Percentiles rank a stretch among this genome's conserved stretches.
These are phyloP conservation scores for Melanostoma mellinum DNA, from an alignment of 2,888 invertebrate species.

Conservation along the genomic window DNA sequence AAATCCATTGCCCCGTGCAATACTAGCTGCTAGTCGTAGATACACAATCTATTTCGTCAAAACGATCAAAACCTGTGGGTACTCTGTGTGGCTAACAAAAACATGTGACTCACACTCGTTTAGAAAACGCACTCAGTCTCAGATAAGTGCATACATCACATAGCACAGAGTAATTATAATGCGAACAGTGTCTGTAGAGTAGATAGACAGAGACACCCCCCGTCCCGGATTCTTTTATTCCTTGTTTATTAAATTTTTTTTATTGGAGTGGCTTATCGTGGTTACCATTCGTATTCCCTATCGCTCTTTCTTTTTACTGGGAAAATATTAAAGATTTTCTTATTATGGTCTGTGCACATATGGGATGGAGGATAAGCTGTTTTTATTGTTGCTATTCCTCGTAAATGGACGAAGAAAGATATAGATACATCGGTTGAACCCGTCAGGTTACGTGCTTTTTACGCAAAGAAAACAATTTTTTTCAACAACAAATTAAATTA, in stretches of 20 bases:
- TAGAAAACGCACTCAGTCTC: constrained; percentile 36
- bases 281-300: constrained; percentile 42
- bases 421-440: constrained; percentile 41
- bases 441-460: constrained; percentile 62
- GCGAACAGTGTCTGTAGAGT: constrained; percentile 21
- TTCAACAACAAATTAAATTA: constrained; percentile 59
- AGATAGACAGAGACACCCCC: neutral
- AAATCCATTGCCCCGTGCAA: constrained; percentile 61
- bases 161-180: constrained; percentile 48
- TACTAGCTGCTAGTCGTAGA: constrained; percentile 40
- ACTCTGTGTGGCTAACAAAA: constrained; percentile 1
- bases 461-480: constrained; percentile 30
- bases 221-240: constrained; percentile 6
- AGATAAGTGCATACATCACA: constrained; percentile 19
- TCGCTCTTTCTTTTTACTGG: constrained; percentile 30
- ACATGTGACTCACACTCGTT: constrained; percentile 57
- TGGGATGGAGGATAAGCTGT: constrained; percentile 45
- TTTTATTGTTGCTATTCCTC: constrained; percentile 54
- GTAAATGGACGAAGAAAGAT: constrained; percentile 53
- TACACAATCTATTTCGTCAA: constrained; percentile 57
- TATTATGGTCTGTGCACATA: constrained; percentile 61
- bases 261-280: constrained; percentile 50
- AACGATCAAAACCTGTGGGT: constrained; percentile 54
- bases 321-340: constrained; percentile 44
- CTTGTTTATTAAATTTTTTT: constrained; percentile 22